Evolutionary conservation across 2,797 vertebrate genomes (phyloP).

Genomic region (Sphenopsis melanotis): DNA sequence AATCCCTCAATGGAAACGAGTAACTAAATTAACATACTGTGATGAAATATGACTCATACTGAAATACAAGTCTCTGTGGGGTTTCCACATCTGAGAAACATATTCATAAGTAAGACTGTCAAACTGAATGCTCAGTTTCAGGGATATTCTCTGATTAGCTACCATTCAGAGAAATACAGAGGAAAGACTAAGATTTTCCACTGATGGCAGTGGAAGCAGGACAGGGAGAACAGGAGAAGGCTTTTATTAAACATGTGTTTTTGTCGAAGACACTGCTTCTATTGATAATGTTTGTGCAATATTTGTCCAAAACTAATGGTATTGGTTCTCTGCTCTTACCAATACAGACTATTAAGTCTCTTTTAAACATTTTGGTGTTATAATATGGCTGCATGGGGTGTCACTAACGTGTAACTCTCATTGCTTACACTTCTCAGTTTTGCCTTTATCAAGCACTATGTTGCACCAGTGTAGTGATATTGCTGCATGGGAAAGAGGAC

Average conservation of each 20-base stretch:
- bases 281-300: background rate
- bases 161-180: slow-evolving; percentile 9
- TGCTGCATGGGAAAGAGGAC: background rate
- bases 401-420: background rate
- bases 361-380: background rate
- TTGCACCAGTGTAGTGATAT: background rate
- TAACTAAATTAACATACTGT: slow-evolving; percentile 48
- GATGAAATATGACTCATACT: slow-evolving; percentile 30
- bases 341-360: background rate
- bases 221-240: background rate
- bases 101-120: slow-evolving; percentile 43
- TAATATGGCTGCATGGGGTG: background rate
- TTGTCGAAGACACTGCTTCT: background rate
- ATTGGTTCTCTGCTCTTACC: background rate
- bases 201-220: background rate
- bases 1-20: slow-evolving; percentile 35
- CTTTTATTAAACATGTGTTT: background rate
- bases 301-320: background rate
- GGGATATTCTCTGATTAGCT: slow-evolving; percentile 29
- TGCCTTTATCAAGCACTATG: background rate
- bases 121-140: slow-evolving; percentile 33
- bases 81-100: slow-evolving; percentile 51
- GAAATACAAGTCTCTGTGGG: slow-evolving; percentile 20
- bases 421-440: background rate
- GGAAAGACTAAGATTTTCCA: slow-evolving; percentile 25